Conservation (phyloP, 2,797 vertebrate species). For the Crax fasciolata region DNA sequence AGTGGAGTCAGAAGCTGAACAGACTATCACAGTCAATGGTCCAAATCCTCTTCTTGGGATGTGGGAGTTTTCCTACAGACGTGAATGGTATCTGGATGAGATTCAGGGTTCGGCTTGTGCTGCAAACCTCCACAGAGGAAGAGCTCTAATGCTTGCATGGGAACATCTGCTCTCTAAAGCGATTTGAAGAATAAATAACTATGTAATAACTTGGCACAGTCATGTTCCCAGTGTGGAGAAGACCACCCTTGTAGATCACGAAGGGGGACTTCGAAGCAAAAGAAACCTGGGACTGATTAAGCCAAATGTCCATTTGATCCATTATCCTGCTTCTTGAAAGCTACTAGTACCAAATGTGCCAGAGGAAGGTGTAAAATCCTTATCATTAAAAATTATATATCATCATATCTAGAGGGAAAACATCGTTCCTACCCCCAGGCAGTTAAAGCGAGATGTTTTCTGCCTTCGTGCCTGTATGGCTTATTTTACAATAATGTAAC, state of each 20-base stretch:
- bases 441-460: neutral
- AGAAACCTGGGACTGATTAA: constrained; percentile 9
- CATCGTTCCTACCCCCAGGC: neutral
- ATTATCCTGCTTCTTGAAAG: neutral
- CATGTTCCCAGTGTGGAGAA: constrained; percentile 7
- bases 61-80: neutral
- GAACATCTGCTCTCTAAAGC: constrained; percentile 47
- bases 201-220: constrained; percentile 38
- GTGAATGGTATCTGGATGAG: neutral
- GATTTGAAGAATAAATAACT: constrained; percentile 21
- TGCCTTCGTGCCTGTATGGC: neutral
- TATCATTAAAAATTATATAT: neutral
- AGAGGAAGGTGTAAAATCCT: constrained; percentile 1
- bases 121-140: neutral
- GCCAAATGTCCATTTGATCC: neutral
- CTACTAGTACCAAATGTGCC: neutral
- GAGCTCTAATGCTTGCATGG: neutral
- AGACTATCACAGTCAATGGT: neutral
- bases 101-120: neutral
- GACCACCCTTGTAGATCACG: constrained; percentile 57
- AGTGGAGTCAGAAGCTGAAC: neutral
- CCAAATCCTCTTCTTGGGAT: neutral
- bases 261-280: neutral
- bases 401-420: neutral
- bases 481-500: neutral